Percentiles rank a stretch among this genome's conserved stretches.
phyloP scores from a whole-genome alignment of 2,888 invertebrate species.

The Drosophila infuscata region DNA sequence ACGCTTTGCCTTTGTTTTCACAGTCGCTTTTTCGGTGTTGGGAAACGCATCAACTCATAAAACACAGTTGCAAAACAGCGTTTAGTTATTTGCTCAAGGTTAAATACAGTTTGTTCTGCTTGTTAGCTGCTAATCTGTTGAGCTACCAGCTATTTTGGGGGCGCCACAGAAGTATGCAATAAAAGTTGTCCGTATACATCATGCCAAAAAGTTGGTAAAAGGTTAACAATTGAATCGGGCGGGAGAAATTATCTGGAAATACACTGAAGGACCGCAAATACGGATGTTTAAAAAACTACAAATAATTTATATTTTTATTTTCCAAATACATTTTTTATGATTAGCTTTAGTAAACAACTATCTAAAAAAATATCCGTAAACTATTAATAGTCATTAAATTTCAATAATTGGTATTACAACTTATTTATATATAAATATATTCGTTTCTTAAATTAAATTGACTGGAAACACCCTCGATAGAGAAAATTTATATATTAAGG shows the following conservation, averaged over 20 bases:
- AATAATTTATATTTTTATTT: not conserved
- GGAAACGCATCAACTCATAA: slow-evolving; percentile 70
- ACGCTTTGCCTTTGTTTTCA: slow-evolving; percentile 33
- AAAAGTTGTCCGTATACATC: slow-evolving; percentile 24
- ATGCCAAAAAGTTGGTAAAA: slow-evolving; percentile 13
- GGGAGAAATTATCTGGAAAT: not conserved
- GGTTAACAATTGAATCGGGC: slow-evolving; percentile 6
- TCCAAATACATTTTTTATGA: not conserved
- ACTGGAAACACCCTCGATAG: not conserved
- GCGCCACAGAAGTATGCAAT: slow-evolving; percentile 51
- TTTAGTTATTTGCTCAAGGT: slow-evolving; percentile 54
- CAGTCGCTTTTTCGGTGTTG: slow-evolving; percentile 49
- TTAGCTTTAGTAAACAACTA: not conserved
- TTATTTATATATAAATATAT: not conserved
- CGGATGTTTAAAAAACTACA: too few relatives aligned
- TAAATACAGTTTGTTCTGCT: slow-evolving; percentile 22
- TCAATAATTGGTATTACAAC: not conserved
- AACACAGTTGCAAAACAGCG: slow-evolving; percentile 61
- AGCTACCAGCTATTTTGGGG: not conserved
- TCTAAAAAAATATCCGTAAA: not conserved
- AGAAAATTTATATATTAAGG: too few relatives aligned
- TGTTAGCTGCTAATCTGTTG: slow-evolving; percentile 16
- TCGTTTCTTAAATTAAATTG: not conserved
- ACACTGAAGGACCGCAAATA: not conserved
- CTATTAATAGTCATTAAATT: not conserved